Evolutionary conservation across 2,888 invertebrate genomes (phyloP).

Genomic region (Pseudococcus longispinus): DNA sequence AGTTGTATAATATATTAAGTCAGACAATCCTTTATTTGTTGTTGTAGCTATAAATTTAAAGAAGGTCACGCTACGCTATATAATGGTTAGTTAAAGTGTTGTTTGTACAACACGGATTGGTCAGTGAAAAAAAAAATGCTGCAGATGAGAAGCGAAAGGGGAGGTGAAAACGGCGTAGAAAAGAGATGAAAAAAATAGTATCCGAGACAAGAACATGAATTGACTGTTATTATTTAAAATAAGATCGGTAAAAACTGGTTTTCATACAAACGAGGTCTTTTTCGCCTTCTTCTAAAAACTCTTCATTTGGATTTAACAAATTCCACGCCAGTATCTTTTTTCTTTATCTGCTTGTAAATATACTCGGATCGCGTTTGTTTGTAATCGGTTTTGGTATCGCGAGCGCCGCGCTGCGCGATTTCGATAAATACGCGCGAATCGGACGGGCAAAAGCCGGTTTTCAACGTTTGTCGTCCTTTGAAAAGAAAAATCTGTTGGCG

Average conservation of each 20-base stretch:
- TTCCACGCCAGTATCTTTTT: slow-evolving; percentile 53
- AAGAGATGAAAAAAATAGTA: slow-evolving; percentile 38
- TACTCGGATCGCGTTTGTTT: slow-evolving; percentile 41
- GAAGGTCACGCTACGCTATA: slow-evolving; percentile 55
- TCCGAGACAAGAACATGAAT: slow-evolving; percentile 56
- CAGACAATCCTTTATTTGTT: slow-evolving; percentile 57
- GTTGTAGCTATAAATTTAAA: slow-evolving; percentile 57
- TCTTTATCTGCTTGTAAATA: slow-evolving; percentile 52
- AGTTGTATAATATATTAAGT: slow-evolving; percentile 57
- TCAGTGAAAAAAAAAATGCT: slow-evolving; percentile 52
- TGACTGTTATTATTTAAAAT: slow-evolving; percentile 57
- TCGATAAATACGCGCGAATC: slow-evolving; percentile 9
- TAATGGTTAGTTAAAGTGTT: slow-evolving; percentile 57
- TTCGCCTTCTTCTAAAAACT: slow-evolving; percentile 45
- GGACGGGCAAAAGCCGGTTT: not conserved
- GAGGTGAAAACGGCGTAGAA: slow-evolving; percentile 8
- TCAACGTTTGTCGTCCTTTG: not conserved
- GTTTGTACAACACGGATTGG: slow-evolving; percentile 56
- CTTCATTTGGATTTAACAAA: slow-evolving; percentile 54
- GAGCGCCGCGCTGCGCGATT: slow-evolving; percentile 22
- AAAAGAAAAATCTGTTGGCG: not conserved
- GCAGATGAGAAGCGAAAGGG: not conserved
- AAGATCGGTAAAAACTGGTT: slow-evolving; percentile 56
- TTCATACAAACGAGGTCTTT: slow-evolving; percentile 55
- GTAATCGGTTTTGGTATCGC: slow-evolving; percentile 50